Conservation (phyloP, 2,888 invertebrate genomes). For the Torymus auratus region DNA sequence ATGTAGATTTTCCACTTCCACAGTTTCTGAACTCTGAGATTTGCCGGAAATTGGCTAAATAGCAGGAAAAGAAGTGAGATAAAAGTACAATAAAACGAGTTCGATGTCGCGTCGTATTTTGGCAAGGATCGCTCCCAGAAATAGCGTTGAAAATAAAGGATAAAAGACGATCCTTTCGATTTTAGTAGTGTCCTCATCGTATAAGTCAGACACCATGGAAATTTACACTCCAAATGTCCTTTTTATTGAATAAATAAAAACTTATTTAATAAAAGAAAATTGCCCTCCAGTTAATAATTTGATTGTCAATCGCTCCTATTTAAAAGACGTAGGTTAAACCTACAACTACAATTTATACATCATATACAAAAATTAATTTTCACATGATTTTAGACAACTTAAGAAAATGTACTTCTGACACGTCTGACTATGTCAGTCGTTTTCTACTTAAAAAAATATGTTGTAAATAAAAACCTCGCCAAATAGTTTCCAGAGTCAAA, state of each 20-base stretch:
- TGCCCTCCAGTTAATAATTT: too few relatives aligned
- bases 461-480: too few relatives aligned
- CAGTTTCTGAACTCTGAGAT: conserved; percentile 27
- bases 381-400: too few relatives aligned
- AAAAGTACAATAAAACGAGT: conserved; percentile 60
- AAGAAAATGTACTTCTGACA: too few relatives aligned
- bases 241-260: conserved; percentile 20
- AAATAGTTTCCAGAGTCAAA: too few relatives aligned
- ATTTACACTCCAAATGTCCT: conserved; percentile 10
- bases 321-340: too few relatives aligned
- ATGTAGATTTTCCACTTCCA: conserved; percentile 43
- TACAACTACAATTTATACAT: too few relatives aligned
- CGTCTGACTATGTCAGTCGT: too few relatives aligned
- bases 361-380: too few relatives aligned
- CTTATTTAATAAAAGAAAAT: background rate
- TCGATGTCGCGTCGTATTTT: conserved; percentile 62
- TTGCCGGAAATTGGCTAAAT: conserved; percentile 55
- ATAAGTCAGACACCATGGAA: conserved; percentile 30
- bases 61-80: conserved; percentile 52
- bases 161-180: conserved; percentile 42
- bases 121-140: conserved; percentile 56
- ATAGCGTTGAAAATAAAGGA: conserved; percentile 40
- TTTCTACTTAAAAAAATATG: too few relatives aligned
- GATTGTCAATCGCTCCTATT: too few relatives aligned
- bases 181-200: conserved; percentile 43